These are phyloP conservation scores for Leucoraja erinaceus DNA, from an alignment of 2,113 vertebrate species.

Conservation along the genomic window DNA sequence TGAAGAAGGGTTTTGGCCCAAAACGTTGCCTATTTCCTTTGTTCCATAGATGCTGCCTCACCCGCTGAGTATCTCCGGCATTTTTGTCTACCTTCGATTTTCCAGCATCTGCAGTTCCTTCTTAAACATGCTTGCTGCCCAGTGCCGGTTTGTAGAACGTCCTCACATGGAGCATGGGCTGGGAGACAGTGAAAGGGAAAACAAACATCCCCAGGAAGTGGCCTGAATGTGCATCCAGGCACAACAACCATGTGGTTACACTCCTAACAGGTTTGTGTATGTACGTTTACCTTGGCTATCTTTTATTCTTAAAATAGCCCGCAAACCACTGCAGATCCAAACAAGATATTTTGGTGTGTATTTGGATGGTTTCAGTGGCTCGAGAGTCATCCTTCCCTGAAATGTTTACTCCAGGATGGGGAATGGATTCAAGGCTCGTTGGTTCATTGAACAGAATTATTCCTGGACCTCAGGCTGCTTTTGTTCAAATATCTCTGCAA, in stretches of 20 bases:
- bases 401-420: background rate
- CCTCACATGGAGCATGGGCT: background rate
- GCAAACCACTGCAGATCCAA: slow-evolving; percentile 9
- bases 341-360: background rate
- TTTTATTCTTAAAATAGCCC: slow-evolving; percentile 8
- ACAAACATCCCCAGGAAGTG: slow-evolving; percentile 6
- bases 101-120: no score
- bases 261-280: slow-evolving; percentile 14
- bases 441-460: background rate
- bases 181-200: background rate
- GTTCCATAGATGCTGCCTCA: no score
- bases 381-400: background rate
- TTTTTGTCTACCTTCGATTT: no score
- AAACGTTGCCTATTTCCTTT: no score
- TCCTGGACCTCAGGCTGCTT: background rate
- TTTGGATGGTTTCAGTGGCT: background rate
- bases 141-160: background rate
- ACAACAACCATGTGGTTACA: background rate
- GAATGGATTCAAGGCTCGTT: background rate
- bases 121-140: background rate
- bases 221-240: background rate
- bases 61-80: no score
- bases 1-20: no score
- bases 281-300: background rate
- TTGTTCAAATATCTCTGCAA: background rate